Evolutionary conservation across 2,888 invertebrate genomes (phyloP), one percentile per base, ranked within the genome.

Genomic region (Norana najaformis): DNA sequence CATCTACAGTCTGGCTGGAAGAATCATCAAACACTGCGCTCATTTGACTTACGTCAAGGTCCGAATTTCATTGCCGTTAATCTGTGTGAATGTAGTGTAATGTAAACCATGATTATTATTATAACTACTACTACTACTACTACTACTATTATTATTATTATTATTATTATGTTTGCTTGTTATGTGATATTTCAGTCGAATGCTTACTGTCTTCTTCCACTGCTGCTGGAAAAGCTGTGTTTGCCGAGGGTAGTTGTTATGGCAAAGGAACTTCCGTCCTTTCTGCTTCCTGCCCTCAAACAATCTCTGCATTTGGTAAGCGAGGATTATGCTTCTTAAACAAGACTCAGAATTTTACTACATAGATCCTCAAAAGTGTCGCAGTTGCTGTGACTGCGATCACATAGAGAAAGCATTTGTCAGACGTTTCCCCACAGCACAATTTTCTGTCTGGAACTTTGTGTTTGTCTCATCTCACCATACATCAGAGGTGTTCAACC

Each of bases 11-110:
- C 91, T 93, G 36, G 90, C 92, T 0, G 94, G 94, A 0, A 92
- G 92, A 35, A 91, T 94, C 35, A 91, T 93, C 83, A 93, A 93
- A 88, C 92, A 93, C 91, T 94, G 94, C 91, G 92, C 93, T 36
- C 92, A 92, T 18, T 89, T 94, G 23, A 90, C 94, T 39, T 94
- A 93, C 92, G 91, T 93, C 14, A 92, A 93, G 93, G 93, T 94
- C 91, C 35, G 92, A 47, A 69, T n/a, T 69, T 69, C 8, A 69
- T 69, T 69, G 23, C 30, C 23, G 16, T 69, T 1, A 69, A 69
- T 16, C 69, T 69, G 30, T 16, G n/a, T 69, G 11, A 11, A 8
- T 69, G n/a, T 47, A 8, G 14, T 69, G 11, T n/a, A 69, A 69
- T 69, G 69, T 69, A n/a, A 8, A n/a, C 30, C n/a, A 16, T 69